phyloP scores from a whole-genome alignment of 2,797 vertebrate species.

The Tokudaia muenninki region DNA sequence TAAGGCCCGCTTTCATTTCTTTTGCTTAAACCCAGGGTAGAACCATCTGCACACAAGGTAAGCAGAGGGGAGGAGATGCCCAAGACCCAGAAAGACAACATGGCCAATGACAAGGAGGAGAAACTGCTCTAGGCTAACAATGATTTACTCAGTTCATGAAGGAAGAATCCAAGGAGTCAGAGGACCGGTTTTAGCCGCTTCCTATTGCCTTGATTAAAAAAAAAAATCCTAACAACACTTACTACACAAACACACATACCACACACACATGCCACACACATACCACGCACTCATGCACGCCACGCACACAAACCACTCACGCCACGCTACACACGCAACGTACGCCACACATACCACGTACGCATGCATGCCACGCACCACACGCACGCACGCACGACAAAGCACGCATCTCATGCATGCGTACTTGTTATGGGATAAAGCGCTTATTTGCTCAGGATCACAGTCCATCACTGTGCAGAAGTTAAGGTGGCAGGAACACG shows the following conservation, averaged over 20 bases:
- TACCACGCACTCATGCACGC: too few relatives aligned
- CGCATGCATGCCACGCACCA: too few relatives aligned
- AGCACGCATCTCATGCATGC: neutral
- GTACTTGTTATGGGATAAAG: neutral
- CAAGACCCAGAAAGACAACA: neutral
- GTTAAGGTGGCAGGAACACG: neutral
- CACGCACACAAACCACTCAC: too few relatives aligned
- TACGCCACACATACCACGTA: too few relatives aligned
- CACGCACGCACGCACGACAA: neutral
- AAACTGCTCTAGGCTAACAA: neutral
- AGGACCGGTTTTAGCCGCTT: too few relatives aligned
- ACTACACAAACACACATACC: neutral
- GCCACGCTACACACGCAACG: too few relatives aligned
- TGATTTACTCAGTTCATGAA: neutral
- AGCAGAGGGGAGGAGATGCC: neutral
- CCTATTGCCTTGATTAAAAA: neutral
- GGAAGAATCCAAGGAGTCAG: neutral
- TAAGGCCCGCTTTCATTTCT: neutral
- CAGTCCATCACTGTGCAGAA: neutral
- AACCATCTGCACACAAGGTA: neutral
- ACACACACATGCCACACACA: too few relatives aligned
- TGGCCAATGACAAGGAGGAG: neutral
- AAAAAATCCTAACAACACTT: neutral
- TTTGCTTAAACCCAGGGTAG: neutral
- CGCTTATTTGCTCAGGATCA: neutral